Evolutionary conservation across 2,888 invertebrate species (phyloP), one percentile per base, ranked within the genome.

Genomic region (Alviniconcha strummeri): DNA sequence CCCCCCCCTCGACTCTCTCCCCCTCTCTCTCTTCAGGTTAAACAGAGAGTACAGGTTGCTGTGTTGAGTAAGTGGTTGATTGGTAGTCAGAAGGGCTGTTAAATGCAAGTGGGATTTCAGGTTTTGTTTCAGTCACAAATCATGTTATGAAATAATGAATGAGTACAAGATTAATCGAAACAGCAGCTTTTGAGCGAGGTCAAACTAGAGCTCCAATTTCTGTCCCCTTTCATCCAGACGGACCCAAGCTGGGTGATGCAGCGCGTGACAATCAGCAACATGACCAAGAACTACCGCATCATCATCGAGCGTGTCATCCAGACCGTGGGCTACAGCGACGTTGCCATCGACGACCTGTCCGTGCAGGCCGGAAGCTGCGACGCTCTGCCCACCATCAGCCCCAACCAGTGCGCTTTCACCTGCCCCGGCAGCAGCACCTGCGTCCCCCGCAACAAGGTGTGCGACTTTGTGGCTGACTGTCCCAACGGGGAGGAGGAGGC

Each of bases 311-410:
- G 83, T 13, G 78, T 80, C n/a, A 71, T 86, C 13, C 83, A 84
- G 64, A 85, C 89, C 0, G 79, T 87, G 17, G 90, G 89, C 9
- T 55, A 78, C 8, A 91, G 91, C 85, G 91, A 90, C 85, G 90
- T 92, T 19, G 91, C 91, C 69, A 85, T 92, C 56, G 92, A 92
- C 87, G 92, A 92, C 83, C 83, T 91, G 17, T 85, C 88, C n/a
- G 84, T 92, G 15, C 86, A 86, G 19, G 76, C 84, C 5, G 91
- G 91, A 13, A 79, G 85, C 19, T 92, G 92, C 85, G 84, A 80
- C 17, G 84, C 85, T 8, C 19, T 85, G n/a, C 87, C 89, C 52
- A 80, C 90, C 13, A 81, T 88, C 15, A 87, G 89, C 19, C 83
- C 87, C n/a, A 74, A 80, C n/a, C 77, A 88, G 15, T 90, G 90